These are phyloP conservation scores for Esox masquinongy DNA, from an alignment of 2,797 vertebrate genomes.

Conservation along the genomic window DNA sequence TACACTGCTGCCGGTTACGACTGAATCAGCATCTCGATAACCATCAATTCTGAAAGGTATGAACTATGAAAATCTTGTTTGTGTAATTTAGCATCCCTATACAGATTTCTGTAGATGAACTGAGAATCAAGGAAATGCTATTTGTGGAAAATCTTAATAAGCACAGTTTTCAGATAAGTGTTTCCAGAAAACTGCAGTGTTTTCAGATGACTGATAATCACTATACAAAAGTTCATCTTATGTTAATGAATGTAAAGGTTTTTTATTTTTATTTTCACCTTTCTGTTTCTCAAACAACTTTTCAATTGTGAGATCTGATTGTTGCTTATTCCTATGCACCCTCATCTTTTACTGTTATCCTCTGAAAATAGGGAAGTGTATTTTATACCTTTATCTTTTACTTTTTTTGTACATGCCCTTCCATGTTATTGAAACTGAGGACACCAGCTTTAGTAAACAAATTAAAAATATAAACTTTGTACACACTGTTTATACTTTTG, in stretches of 20 bases:
- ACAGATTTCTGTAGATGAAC: slow-evolving; percentile 49
- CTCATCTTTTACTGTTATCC: slow-evolving; percentile 65
- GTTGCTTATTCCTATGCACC: slow-evolving; percentile 74
- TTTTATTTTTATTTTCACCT: slow-evolving; percentile 66
- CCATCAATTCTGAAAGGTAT: slow-evolving; percentile 59
- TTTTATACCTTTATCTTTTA: slow-evolving; percentile 72
- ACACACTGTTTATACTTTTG: slow-evolving; percentile 79
- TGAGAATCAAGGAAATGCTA: slow-evolving; percentile 50
- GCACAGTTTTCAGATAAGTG: slow-evolving; percentile 23
- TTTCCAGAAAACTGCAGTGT: slow-evolving; percentile 51
- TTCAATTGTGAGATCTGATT: slow-evolving; percentile 63
- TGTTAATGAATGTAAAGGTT: slow-evolving; percentile 79
- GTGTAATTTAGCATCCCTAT: slow-evolving; percentile 42
- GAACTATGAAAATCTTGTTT: slow-evolving; percentile 49
- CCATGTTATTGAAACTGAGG: slow-evolving; percentile 70
- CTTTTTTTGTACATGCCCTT: slow-evolving; percentile 65
- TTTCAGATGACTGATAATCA: slow-evolving; percentile 70
- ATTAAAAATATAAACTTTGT: slow-evolving; percentile 80
- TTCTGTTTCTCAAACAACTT: slow-evolving; percentile 51
- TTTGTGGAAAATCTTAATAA: slow-evolving; percentile 28
- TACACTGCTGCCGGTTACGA: slow-evolving; percentile 57
- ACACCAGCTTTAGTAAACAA: slow-evolving; percentile 82
- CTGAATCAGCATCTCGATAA: slow-evolving; percentile 64
- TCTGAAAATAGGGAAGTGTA: slow-evolving; percentile 71
- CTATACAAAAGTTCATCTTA: slow-evolving; percentile 66